A percentile compares a stretch with the other conserved stretches of the same genome.
Conservation (phyloP, 1,140 invertebrate species). For the Lucilia sericata region DNA sequence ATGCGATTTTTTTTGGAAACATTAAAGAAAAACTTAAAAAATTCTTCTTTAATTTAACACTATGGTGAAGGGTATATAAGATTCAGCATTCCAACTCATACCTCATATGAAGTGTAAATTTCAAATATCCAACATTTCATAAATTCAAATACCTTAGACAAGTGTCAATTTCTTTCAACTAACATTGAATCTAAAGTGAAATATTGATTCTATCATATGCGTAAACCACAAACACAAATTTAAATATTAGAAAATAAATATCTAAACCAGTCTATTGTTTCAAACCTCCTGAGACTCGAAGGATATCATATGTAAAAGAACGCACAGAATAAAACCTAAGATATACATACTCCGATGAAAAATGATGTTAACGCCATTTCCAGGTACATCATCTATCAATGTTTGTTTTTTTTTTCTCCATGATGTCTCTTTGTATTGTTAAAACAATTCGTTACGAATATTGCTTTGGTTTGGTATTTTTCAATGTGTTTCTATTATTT, state of each 20-base stretch:
- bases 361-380: slow-evolving; percentile 38
- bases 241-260: neutral
- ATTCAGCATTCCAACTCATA: too few species aligned
- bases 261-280: neutral
- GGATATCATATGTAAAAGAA: neutral
- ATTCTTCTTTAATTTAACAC: too few species aligned
- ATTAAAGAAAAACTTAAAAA: too few species aligned
- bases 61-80: too few species aligned
- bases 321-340: neutral
- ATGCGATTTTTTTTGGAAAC: too few species aligned
- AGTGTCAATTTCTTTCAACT: slow-evolving; percentile 10
- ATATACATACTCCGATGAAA: slow-evolving; percentile 11
- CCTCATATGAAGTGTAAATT: too few species aligned
- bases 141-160: neutral
- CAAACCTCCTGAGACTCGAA: neutral
- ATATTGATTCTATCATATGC: slow-evolving; percentile 36
- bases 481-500: neutral
- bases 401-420: neutral
- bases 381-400: slow-evolving; percentile 39
- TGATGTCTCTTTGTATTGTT: neutral
- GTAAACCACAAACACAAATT: slow-evolving; percentile 9
- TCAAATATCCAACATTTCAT: neutral
- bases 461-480: neutral
- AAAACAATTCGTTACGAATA: slow-evolving; percentile 24
- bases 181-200: neutral